Conservation (phyloP, 2,888 invertebrate genomes). For the Tupiocoris notatus region DNA sequence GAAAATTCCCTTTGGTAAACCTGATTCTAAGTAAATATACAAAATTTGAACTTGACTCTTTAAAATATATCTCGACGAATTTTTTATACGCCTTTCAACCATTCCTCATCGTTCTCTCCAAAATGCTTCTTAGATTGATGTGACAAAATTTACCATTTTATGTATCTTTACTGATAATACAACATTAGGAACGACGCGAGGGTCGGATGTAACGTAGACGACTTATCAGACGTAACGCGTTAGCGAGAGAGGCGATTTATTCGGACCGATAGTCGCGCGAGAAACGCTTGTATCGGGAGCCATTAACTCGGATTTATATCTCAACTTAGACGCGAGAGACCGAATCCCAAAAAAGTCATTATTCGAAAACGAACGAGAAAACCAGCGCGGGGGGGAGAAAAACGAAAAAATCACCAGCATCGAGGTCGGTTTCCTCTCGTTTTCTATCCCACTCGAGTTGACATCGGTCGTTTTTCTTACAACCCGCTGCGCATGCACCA, state of each 20-base stretch:
- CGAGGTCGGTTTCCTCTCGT: background rate
- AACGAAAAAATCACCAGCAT: background rate
- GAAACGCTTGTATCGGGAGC: constrained; percentile 20
- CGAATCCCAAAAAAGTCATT: background rate
- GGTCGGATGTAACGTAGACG: too few relatives aligned
- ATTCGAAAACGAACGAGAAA: background rate
- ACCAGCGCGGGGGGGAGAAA: constrained; percentile 2
- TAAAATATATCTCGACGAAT: too few relatives aligned
- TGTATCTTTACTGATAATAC: too few relatives aligned
- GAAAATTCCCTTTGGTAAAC: too few relatives aligned
- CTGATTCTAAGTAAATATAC: too few relatives aligned
- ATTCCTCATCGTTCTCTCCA: too few relatives aligned
- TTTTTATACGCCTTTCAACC: too few relatives aligned
- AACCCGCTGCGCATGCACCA: background rate
- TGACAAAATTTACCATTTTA: too few relatives aligned
- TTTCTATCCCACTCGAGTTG: background rate
- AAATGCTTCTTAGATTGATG: too few relatives aligned
- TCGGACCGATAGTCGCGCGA: constrained; percentile 10
- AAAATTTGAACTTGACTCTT: too few relatives aligned
- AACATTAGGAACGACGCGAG: too few relatives aligned
- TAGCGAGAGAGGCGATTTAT: background rate
- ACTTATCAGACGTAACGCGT: background rate
- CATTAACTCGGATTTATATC: constrained; percentile 34
- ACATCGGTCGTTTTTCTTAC: background rate
- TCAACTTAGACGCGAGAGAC: constrained; percentile 20